Evolutionary conservation across 2,113 vertebrate species (phyloP), one percentile per base, ranked within the genome.

Genomic region (Phylloscopus trochiloides): DNA sequence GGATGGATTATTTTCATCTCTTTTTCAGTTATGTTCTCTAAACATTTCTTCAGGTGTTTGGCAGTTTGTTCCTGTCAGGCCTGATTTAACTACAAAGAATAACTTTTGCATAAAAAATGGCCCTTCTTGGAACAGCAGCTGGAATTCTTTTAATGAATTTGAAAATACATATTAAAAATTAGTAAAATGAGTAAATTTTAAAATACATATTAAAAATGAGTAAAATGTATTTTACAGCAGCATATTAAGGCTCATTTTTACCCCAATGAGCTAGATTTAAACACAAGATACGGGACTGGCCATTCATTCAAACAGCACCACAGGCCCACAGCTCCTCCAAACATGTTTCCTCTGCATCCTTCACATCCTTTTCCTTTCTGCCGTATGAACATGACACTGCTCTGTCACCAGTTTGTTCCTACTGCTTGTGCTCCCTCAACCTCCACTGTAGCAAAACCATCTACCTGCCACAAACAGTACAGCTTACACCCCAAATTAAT

Each of bases 361-460:
- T n/a, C 55, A 42, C 10, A 36, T 31, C 21, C 7, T 83, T 68
- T 63, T 50, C 17, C 54, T 26, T 84, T 74, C 68, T 58, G 40
- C 47, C 34, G 10, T 13, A 17, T 2, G 28, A 83, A 36, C n/a
- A 34, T 1, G 0, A 22, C 21, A 12, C n/a, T 38, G 32, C 17
- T 70, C 7, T 29, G 26, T 55, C 70, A 68, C 17, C 15, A 31
- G 14, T 14, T 51, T 4, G 3, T 51, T 79, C 40, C 43, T 43
- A 17, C 32, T 29, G 6, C 20, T 61, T 22, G 18, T 55, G 26
- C 12, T 77, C 70, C 25, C 29, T 76, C 32, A 65, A 4, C 0
- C 0, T n/a, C 10, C 25, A 66, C 66, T 0, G 0, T 4, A 62
- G 55, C 31, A 84, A 84, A 28, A 47, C 45, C 38, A 7, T 32